Conservation (phyloP, 2,797 vertebrate species). For the Sphenodon punctatus region DNA sequence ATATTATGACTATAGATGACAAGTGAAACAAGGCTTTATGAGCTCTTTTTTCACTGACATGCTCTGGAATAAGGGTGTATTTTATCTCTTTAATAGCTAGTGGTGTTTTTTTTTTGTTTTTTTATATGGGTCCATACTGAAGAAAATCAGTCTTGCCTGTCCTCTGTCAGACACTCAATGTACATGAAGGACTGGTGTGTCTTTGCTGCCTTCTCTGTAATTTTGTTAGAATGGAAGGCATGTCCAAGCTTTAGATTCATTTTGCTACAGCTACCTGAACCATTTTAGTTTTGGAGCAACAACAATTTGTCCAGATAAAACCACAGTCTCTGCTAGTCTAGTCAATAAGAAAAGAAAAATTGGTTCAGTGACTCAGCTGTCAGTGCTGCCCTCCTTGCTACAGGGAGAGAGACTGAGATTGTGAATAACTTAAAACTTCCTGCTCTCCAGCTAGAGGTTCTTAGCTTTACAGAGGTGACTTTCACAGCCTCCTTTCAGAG, state of each 20-base stretch:
- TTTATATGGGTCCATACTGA: background rate
- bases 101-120: no score
- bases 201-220: background rate
- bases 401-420: background rate
- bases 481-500: conserved; percentile 5
- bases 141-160: background rate
- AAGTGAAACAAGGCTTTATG: background rate
- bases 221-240: background rate
- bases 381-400: background rate
- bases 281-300: background rate
- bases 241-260: background rate
- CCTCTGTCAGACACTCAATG: background rate
- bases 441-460: background rate
- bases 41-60: background rate
- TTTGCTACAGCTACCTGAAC: background rate
- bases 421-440: conserved; percentile 2
- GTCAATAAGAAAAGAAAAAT: conserved; percentile 8
- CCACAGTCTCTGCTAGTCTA: background rate
- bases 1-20: background rate
- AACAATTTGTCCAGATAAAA: background rate
- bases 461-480: background rate
- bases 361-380: background rate
- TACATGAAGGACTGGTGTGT: background rate
- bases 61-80: background rate
- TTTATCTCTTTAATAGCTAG: background rate